These are phyloP conservation scores for Phymastichus coffea DNA, from an alignment of 1,140 invertebrate genomes.

Conservation along the genomic window DNA sequence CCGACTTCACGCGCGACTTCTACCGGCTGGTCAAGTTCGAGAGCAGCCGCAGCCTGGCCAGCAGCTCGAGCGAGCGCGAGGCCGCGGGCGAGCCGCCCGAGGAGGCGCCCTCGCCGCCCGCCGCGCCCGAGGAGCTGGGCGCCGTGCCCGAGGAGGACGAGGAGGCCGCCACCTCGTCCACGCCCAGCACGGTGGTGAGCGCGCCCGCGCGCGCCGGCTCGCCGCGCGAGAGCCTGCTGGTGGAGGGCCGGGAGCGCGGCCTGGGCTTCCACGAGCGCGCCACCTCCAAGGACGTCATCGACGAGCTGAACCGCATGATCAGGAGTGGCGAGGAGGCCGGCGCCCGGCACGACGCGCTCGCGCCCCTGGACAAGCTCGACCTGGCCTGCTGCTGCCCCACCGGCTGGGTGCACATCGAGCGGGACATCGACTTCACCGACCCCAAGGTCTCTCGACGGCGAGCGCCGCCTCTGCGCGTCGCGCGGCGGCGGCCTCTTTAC, in stretches of 20 bases:
- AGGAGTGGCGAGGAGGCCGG: conserved; percentile 58
- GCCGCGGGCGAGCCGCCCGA: conserved; percentile 37
- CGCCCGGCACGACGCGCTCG: conserved; percentile 36
- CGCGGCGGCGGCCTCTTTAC: no score
- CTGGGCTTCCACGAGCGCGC: conserved; percentile 71
- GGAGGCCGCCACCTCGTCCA: conserved; percentile 61
- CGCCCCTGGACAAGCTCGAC: conserved; percentile 56
- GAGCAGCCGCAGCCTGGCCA: conserved; percentile 76
- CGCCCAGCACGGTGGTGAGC: conserved; percentile 60
- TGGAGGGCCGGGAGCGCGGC: conserved; percentile 47
- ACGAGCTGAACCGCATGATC: conserved; percentile 74
- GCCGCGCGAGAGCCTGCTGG: conserved; percentile 42
- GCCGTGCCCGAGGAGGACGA: conserved; percentile 70
- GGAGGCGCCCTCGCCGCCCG: conserved; percentile 32
- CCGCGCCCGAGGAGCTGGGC: conserved; percentile 47
- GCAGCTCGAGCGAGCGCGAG: conserved; percentile 64
- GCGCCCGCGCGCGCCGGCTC: conserved; percentile 33
- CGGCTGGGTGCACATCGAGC: conserved; percentile 76
- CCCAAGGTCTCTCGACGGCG: conserved; percentile 63
- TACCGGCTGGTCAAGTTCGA: conserved; percentile 76
- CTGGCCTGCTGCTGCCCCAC: conserved; percentile 69
- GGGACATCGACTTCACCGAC: conserved; percentile 74
- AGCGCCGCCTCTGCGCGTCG: no score
- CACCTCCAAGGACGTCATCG: conserved; percentile 75
- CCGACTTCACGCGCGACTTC: conserved; percentile 77